These are phyloP conservation scores for Rhynchonema sp. DNA, from an alignment of 2,888 invertebrate genomes.

Conservation along the genomic window DNA sequence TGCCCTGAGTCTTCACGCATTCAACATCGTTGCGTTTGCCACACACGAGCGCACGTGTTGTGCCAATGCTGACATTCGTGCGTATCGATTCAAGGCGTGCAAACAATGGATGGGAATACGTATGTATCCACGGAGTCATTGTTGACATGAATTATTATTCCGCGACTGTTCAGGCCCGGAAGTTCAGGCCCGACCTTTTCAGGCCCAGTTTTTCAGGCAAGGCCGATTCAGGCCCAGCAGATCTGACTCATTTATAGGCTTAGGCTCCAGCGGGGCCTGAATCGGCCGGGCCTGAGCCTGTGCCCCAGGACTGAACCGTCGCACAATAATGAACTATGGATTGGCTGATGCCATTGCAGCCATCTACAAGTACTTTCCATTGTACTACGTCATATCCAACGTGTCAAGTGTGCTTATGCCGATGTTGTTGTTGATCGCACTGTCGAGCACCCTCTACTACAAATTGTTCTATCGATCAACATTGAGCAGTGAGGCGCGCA, in stretches of 20 bases:
- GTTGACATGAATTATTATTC: no score
- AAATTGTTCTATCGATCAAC: slow-evolving; percentile 1
- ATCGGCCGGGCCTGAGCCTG: no score
- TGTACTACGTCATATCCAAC: not conserved
- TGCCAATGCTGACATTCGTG: not conserved
- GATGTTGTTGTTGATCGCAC: not conserved
- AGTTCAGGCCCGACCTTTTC: no score
- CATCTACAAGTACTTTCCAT: not conserved
- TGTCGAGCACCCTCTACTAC: slow-evolving; percentile 2
- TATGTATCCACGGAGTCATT: no score
- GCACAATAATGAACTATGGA: no score
- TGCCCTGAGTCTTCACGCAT: slow-evolving; percentile 5
- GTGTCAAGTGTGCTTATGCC: slow-evolving; percentile 1
- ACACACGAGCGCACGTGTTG: not conserved
- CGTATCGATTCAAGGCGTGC: not conserved
- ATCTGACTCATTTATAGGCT: no score
- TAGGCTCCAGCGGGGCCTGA: no score
- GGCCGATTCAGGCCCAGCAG: no score
- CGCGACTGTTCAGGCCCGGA: no score
- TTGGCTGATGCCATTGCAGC: not conserved
- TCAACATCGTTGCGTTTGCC: not conserved
- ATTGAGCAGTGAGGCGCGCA: no score
- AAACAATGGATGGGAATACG: not conserved
- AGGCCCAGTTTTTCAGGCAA: no score
- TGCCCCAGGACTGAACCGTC: no score